These are phyloP conservation scores for Prochilodus magdalenae DNA, from an alignment of 2,113 vertebrate species.

Conservation along the genomic window DNA sequence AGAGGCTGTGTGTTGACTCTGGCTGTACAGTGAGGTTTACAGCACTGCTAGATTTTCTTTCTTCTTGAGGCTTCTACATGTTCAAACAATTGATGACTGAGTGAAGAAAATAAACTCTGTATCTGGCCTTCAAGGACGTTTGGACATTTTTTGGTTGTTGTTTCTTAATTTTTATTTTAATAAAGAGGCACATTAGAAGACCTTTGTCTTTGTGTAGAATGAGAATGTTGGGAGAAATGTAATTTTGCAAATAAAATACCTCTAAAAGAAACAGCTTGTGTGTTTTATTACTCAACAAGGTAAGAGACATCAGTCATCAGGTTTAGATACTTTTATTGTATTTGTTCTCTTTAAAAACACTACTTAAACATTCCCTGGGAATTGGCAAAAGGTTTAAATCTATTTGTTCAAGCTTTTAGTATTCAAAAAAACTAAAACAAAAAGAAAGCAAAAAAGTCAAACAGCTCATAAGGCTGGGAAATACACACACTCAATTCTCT, in stretches of 20 bases:
- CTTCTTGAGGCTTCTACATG: slow-evolving; percentile 74
- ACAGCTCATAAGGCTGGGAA: not conserved
- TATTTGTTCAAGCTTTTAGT: not conserved
- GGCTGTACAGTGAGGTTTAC: slow-evolving; percentile 15
- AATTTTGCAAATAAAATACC: slow-evolving; percentile 61
- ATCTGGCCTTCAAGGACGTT: slow-evolving; percentile 75
- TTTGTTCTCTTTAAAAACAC: not conserved
- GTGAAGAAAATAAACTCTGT: slow-evolving; percentile 64
- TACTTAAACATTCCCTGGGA: not conserved
- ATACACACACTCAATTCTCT: too few relatives aligned
- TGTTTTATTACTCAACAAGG: slow-evolving; percentile 14
- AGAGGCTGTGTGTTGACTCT: not conserved
- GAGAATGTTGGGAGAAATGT: slow-evolving; percentile 50
- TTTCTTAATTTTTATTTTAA: slow-evolving; percentile 76
- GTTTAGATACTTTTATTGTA: not conserved
- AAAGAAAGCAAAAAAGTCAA: not conserved
- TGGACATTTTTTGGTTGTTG: slow-evolving; percentile 68
- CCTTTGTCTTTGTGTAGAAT: slow-evolving; percentile 66
- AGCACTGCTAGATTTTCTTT: slow-evolving; percentile 65
- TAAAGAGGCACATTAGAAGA: slow-evolving; percentile 81
- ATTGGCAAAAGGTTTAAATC: too few relatives aligned
- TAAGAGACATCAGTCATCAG: not conserved
- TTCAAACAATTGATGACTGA: slow-evolving; percentile 63
- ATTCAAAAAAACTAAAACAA: not conserved
- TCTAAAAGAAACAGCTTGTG: slow-evolving; percentile 29